Evolutionary conservation across 2,797 vertebrate genomes (phyloP), one percentile per base, ranked within the genome.

Genomic region (Sebastes paucispinis): DNA sequence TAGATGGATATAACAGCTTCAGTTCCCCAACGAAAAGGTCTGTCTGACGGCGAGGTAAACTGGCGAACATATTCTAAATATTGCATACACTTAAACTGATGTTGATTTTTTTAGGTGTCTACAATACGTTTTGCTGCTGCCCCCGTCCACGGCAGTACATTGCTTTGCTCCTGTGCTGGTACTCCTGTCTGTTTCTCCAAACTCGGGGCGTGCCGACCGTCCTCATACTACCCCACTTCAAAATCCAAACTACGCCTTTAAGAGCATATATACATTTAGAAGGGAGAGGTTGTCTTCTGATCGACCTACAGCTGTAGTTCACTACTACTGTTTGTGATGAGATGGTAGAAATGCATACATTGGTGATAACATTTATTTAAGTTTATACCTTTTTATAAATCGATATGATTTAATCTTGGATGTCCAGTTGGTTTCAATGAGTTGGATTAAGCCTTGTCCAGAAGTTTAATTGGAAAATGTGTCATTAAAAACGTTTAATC

Each of bases 11-110:
- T 3, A 14, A 6, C 39, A 0, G 39, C 39, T 43, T 14, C 39
- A 43, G 34, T 36, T 36, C 34, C 34, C 34, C 34, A 0, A 2
- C 34, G 0, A 0, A 36, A 36, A 36, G 4, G 4, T 11, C 34
- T 13, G 1, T 36, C 2, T 36, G 4, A 36, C 34, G 0, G 2
- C 34, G 0, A 14, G 39, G 34, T 2, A 36, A 36, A 36, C 34
- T 36, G 34, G 13, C 13, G 13, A 6, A 43, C 0, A 43, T 43
- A 43, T 43, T 43, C 39, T 43, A 43, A 14, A 43, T 43, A 43
- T 6, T n/a, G n/a, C n/a, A n/a, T n/a, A n/a, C n/a, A n/a, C n/a
- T n/a, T n/a, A n/a, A n/a, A n/a, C n/a, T n/a, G n/a, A n/a, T n/a
- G n/a, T n/a, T 43, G 12, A 43, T 14, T 0, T 6, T 39, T 43